Evolutionary conservation across 2,797 vertebrate genomes (phyloP), one percentile per base, ranked within the genome.

Genomic region (Labroides dimidiatus): DNA sequence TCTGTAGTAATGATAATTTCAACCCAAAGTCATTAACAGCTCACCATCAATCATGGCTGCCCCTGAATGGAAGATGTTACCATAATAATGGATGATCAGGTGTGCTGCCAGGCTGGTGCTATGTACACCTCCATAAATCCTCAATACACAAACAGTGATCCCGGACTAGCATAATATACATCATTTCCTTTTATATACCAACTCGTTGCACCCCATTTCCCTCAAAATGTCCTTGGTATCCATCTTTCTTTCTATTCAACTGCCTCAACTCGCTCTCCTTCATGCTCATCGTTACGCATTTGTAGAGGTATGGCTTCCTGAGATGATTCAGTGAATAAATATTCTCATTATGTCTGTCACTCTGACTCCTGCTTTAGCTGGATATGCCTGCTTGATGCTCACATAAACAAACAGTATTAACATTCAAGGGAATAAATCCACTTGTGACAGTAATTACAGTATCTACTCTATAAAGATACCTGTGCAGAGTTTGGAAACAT

Each of bases 161-260:
- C 72, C 9, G 4, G 30, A 58, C 78, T 44, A 70, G 69, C 9
- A 21, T 90, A 79, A 86, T 72, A 87, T 88, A 90, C 86, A 90
- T 89, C 78, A 89, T 90, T 90, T 89, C 84, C 87, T 87, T 93
- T 92, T 81, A 90, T 84, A 87, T 60, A 87, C 70, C 88, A 68
- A 63, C 71, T 87, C 76, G 82, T 71, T 85, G 70, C 84, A 84
- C 84, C 63, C 70, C 78, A 82, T 88, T 89, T 87, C 81, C 72
- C 75, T 79, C 77, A 69, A 69, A 78, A 75, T 74, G 82, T 86
- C 87, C 83, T 87, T 85, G 82, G 58, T 73, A 70, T 81, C 70
- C 47, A 6, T 24, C 24, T 78, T 47, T 49, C 48, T 70, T 66
- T 69, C 64, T 27, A 30, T 69, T 69, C 58, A 33, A 73, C 69